Evolutionary conservation across 1,140 invertebrate species (phyloP).

Genomic region (Trachelipus rathkii): DNA sequence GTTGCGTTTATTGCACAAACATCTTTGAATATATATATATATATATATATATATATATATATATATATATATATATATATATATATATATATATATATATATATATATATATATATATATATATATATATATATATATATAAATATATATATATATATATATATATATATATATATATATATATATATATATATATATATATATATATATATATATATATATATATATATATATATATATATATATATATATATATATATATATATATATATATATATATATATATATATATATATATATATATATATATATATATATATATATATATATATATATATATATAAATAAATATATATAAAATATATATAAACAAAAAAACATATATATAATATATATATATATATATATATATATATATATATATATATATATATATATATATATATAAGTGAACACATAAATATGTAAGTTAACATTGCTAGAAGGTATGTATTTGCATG

Average conservation of each 20-base stretch:
- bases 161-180: slow-evolving; percentile 18
- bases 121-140: too few relatives aligned
- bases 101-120: slow-evolving; percentile 23
- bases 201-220: slow-evolving; percentile 27
- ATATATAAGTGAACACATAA: too few relatives aligned
- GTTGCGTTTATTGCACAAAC: too few relatives aligned
- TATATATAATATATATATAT: slow-evolving; percentile 18
- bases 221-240: slow-evolving; percentile 20
- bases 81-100: slow-evolving; percentile 23
- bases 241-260: slow-evolving; percentile 19
- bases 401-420: slow-evolving; percentile 18
- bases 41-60: slow-evolving; percentile 18
- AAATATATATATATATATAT: too few relatives aligned
- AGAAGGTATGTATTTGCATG: too few relatives aligned
- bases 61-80: too few relatives aligned
- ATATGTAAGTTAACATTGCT: too few relatives aligned
- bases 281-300: slow-evolving; percentile 18
- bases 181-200: too few relatives aligned
- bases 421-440: not conserved
- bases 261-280: slow-evolving; percentile 18
- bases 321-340: slow-evolving; percentile 27
- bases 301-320: too few relatives aligned
- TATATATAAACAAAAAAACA: not conserved
- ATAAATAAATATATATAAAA: slow-evolving; percentile 18
- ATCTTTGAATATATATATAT: slow-evolving; percentile 18